Percentiles rank a stretch among this genome's conserved stretches.
These are phyloP conservation scores for Synanceia verrucosa DNA, from an alignment of 2,797 vertebrate genomes.

Conservation along the genomic window DNA sequence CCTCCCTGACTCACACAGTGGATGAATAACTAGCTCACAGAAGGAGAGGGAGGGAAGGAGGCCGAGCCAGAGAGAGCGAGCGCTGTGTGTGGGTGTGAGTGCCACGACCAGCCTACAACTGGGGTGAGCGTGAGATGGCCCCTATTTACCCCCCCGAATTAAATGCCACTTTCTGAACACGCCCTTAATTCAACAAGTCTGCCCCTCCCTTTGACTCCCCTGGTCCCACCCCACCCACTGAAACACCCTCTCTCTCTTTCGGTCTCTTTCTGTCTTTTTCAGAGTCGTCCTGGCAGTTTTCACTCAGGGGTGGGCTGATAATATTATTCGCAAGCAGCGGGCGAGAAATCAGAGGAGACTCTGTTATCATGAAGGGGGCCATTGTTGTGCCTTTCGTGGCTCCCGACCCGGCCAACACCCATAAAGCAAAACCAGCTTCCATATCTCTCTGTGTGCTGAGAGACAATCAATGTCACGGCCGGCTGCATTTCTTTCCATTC, in stretches of 20 bases:
- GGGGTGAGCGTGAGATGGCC: constrained; percentile 19
- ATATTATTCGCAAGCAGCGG: constrained; percentile 78
- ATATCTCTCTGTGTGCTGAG: constrained; percentile 29
- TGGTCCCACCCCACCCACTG: constrained; percentile 21
- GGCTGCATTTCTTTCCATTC: not conserved
- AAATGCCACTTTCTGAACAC: constrained; percentile 3
- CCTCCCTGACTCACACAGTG: constrained; percentile 83
- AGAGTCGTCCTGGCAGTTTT: constrained; percentile 52
- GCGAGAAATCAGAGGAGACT: constrained; percentile 76
- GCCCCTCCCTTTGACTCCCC: not conserved
- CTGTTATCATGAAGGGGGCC: constrained; percentile 78
- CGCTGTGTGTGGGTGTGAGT: constrained; percentile 18
- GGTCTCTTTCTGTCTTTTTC: too few relatives aligned
- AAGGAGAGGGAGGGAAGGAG: constrained; percentile 62
- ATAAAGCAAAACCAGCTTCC: constrained; percentile 56
- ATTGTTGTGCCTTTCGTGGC: constrained; percentile 71
- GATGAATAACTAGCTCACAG: constrained; percentile 84
- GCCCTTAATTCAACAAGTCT: constrained; percentile 16
- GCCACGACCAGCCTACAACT: constrained; percentile 18
- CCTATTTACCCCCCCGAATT: constrained; percentile 32
- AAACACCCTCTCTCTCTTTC: too few relatives aligned
- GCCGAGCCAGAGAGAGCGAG: constrained; percentile 25
- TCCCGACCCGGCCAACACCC: constrained; percentile 59
- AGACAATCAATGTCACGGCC: constrained; percentile 5
- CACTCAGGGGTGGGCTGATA: constrained; percentile 64